Evolutionary conservation across 2,888 invertebrate species (phyloP).

Genomic region (Andrena camellia): DNA sequence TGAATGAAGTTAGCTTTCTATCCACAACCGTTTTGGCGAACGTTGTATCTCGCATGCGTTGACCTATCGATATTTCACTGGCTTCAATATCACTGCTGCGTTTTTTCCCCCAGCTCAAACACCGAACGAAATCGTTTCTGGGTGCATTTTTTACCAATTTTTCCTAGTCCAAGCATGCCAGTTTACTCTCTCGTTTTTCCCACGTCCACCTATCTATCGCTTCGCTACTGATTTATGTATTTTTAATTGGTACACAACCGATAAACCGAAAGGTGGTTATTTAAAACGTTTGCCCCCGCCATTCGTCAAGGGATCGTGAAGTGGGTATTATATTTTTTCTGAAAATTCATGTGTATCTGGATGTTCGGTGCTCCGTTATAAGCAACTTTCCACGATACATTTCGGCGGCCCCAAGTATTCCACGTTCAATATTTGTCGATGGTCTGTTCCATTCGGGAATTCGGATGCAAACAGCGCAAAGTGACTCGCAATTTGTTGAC

Average conservation of each 20-base stretch:
- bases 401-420: conserved; percentile 8
- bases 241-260: background rate
- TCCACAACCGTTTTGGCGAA: conserved; percentile 8
- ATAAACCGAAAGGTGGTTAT: background rate
- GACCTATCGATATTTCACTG: conserved; percentile 29
- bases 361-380: background rate
- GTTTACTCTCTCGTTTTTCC: background rate
- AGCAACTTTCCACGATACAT: background rate
- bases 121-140: conserved; percentile 16
- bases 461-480: conserved; percentile 42
- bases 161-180: background rate
- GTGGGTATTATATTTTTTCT: too few species aligned
- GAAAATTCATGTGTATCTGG: background rate
- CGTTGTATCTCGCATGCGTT: background rate
- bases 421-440: conserved; percentile 38
- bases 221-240: conserved; percentile 13
- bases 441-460: conserved; percentile 14
- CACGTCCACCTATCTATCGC: background rate
- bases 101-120: background rate
- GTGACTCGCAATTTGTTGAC: conserved; percentile 61
- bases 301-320: too few species aligned
- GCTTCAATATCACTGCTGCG: conserved; percentile 9
- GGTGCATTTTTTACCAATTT: conserved; percentile 19
- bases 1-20: conserved; percentile 22
- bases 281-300: too few species aligned